A percentile compares a stretch with the other conserved stretches of the same genome.
phyloP scores from a whole-genome alignment of 1,140 invertebrate species.

The Apis dorsata region DNA sequence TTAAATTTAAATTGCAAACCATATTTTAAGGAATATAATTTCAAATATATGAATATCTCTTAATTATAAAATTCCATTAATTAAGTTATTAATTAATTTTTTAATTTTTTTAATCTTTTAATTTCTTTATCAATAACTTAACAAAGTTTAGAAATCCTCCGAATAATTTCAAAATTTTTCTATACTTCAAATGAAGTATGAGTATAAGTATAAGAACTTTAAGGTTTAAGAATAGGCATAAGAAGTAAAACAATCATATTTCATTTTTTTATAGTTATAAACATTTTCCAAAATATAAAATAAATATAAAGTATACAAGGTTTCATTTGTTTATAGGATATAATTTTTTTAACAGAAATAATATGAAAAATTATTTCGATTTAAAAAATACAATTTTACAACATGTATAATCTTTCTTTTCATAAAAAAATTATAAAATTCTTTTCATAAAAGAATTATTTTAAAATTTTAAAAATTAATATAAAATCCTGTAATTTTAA shows the following conservation, averaged over 20 bases:
- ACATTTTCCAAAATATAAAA: conserved; percentile 12
- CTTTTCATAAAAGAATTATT: not conserved
- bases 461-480: not conserved
- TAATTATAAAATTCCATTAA: not conserved
- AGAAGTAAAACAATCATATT: not conserved
- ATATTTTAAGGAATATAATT: not conserved
- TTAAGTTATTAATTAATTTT: not conserved
- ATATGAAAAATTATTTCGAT: not conserved
- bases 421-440: not conserved
- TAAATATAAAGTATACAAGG: not conserved
- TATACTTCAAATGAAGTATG: not conserved
- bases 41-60: not conserved
- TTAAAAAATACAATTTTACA: not conserved
- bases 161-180: not conserved
- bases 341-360: not conserved
- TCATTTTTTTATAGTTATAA: conserved; percentile 21
- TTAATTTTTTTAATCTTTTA: not conserved
- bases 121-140: no score
- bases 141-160: no score
- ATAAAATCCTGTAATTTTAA: not conserved
- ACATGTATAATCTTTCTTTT: not conserved
- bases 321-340: not conserved
- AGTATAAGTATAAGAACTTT: no score
- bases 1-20: not conserved
- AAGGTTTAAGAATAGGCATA: not conserved